phyloP scores from a whole-genome alignment of 2,113 vertebrate genomes.

The Saguinus midas region DNA sequence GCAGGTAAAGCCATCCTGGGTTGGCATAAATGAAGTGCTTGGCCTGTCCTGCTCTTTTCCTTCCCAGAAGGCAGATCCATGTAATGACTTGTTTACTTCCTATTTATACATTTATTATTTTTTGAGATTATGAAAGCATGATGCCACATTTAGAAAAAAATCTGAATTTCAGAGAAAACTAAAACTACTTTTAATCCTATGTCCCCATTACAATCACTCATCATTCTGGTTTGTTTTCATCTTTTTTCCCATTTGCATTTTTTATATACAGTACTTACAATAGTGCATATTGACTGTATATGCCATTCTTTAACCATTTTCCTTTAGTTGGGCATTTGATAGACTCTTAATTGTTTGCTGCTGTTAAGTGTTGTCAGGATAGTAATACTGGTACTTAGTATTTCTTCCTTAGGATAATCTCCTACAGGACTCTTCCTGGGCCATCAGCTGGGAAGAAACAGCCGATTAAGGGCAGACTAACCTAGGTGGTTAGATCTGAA shows the following conservation, averaged over 20 bases:
- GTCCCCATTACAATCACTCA: background rate
- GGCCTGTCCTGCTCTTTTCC: background rate
- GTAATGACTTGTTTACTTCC: background rate
- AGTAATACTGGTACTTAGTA: background rate
- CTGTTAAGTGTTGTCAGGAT: background rate
- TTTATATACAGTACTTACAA: background rate
- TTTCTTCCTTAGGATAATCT: background rate
- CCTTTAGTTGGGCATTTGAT: background rate
- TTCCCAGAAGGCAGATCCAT: background rate
- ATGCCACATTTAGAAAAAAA: conserved; percentile 21
- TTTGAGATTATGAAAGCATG: background rate
- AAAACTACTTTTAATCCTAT: background rate
- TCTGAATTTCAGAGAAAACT: background rate
- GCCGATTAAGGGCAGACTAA: background rate
- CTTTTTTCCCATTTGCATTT: background rate
- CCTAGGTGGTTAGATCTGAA: background rate
- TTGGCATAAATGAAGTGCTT: accelerated
- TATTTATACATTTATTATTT: background rate
- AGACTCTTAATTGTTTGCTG: background rate
- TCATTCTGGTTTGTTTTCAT: background rate
- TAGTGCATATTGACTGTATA: background rate
- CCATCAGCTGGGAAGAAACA: background rate
- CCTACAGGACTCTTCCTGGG: background rate
- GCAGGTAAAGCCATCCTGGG: conserved; percentile 84
- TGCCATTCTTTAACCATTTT: background rate